These are phyloP conservation scores for Coilia nasus DNA, from an alignment of 2,797 vertebrate genomes.

Conservation along the genomic window DNA sequence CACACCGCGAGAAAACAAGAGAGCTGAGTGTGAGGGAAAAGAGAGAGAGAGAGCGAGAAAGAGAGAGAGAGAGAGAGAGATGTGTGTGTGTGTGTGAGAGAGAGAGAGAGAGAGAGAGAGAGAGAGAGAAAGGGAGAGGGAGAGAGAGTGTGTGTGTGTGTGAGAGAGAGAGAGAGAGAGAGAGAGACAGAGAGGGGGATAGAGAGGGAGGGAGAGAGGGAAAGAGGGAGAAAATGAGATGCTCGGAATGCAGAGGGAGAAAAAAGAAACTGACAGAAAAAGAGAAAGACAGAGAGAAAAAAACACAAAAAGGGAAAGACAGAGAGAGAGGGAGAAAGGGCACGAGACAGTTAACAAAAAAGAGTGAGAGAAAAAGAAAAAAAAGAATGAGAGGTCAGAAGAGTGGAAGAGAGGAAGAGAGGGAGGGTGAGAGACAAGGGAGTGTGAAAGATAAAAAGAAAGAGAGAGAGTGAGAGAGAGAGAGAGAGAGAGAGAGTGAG, in stretches of 20 bases:
- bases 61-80: conserved; percentile 11
- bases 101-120: conserved; percentile 43
- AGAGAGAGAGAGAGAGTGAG: background rate
- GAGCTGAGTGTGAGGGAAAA: background rate
- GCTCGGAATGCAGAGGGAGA: background rate
- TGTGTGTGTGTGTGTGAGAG: conserved; percentile 53
- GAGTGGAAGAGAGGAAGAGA: background rate
- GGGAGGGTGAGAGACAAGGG: background rate
- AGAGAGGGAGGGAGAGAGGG: background rate
- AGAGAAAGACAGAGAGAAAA: too few species aligned
- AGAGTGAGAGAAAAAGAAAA: conserved; percentile 3
- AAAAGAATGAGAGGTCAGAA: too few species aligned
- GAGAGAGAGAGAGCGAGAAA: background rate
- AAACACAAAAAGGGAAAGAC: too few species aligned
- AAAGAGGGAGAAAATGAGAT: background rate
- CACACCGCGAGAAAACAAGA: conserved; percentile 38
- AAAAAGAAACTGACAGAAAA: too few species aligned
- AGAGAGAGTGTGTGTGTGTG: background rate
- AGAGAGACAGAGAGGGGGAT: background rate
- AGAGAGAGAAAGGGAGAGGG: conserved; percentile 23
- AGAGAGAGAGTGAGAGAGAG: background rate
- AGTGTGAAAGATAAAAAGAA: too few species aligned
- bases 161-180: background rate
- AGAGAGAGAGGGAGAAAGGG: background rate
- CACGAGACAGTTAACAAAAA: too few species aligned